A percentile compares a stretch with the other conserved stretches of the same genome.
Evolutionary conservation across 2,888 invertebrate genomes (phyloP).

Genomic region (Yponomeuta evonymella): DNA sequence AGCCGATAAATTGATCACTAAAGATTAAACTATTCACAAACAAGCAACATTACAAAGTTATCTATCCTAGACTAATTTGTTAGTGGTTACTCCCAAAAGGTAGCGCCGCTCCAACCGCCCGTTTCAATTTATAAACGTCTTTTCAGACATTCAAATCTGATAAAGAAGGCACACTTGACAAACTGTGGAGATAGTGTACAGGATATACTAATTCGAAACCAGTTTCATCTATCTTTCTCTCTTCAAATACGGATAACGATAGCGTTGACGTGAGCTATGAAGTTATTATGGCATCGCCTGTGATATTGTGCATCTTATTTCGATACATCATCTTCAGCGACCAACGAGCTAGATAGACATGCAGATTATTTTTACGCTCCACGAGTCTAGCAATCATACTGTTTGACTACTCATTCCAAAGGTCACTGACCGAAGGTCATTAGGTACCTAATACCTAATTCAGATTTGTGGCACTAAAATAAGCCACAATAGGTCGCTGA

Average conservation of each 20-base stretch:
- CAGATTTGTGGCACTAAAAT: not conserved
- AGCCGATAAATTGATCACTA: constrained; percentile 66
- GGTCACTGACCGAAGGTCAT: not conserved
- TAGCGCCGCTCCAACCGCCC: constrained; percentile 43
- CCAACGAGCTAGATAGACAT: not conserved
- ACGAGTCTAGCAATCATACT: not conserved
- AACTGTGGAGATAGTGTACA: constrained; percentile 50
- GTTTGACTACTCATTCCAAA: not conserved
- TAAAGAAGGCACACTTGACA: constrained; percentile 54
- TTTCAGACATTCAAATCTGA: constrained; percentile 49
- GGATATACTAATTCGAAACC: constrained; percentile 59
- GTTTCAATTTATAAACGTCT: constrained; percentile 50
- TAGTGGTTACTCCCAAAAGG: constrained; percentile 53
- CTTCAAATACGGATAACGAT: constrained; percentile 46
- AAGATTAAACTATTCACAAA: constrained; percentile 61
- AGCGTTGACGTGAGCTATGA: constrained; percentile 38
- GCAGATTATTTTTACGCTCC: not conserved
- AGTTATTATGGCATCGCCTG: constrained; percentile 18
- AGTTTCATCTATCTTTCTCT: constrained; percentile 47
- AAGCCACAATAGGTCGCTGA: constrained; percentile 38
- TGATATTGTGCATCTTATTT: not conserved
- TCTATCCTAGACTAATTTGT: constrained; percentile 61
- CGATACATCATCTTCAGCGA: not conserved
- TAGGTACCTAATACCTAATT: not conserved
- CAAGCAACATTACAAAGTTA: constrained; percentile 62